Percentiles rank a stretch among this genome's conserved stretches.
Evolutionary conservation across 2,113 vertebrate genomes (phyloP).

Genomic region (Anser brachyrhynchus): DNA sequence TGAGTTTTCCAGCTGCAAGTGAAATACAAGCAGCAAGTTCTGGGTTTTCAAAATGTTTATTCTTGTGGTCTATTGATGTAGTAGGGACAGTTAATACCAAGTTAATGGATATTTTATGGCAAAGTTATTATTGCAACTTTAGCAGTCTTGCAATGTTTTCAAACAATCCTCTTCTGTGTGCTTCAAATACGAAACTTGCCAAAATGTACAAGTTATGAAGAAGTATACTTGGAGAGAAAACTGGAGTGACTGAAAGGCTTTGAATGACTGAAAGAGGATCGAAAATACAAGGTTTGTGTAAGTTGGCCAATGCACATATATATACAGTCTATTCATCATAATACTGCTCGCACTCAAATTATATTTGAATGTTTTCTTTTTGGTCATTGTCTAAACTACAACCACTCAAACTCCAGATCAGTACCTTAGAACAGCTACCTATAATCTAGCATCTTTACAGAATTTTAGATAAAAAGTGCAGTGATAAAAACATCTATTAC

Average conservation of each 20-base stretch:
- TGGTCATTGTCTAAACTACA: neutral
- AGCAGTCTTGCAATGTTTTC: slow-evolving; percentile 10
- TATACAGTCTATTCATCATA: neutral
- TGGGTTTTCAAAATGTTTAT: neutral
- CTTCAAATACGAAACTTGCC: slow-evolving; percentile 13
- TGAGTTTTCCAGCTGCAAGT: neutral
- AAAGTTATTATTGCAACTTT: slow-evolving; percentile 47
- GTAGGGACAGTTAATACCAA: slow-evolving; percentile 45
- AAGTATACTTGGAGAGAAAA: slow-evolving; percentile 17
- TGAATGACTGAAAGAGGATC: neutral
- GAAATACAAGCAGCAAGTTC: neutral
- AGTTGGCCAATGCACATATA: neutral
- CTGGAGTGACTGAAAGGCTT: neutral
- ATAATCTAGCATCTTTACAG: neutral
- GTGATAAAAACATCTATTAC: neutral
- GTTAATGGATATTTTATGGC: slow-evolving; percentile 43
- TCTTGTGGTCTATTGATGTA: neutral
- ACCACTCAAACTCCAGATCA: neutral
- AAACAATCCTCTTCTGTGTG: neutral
- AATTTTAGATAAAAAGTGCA: neutral
- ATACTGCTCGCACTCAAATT: neutral
- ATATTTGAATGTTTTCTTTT: neutral
- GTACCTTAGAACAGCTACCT: neutral
- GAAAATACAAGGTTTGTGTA: neutral
- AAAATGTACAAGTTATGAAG: slow-evolving; percentile 17